Conservation (phyloP, 2,113 vertebrate species). For the Megalops atlanticus region DNA sequence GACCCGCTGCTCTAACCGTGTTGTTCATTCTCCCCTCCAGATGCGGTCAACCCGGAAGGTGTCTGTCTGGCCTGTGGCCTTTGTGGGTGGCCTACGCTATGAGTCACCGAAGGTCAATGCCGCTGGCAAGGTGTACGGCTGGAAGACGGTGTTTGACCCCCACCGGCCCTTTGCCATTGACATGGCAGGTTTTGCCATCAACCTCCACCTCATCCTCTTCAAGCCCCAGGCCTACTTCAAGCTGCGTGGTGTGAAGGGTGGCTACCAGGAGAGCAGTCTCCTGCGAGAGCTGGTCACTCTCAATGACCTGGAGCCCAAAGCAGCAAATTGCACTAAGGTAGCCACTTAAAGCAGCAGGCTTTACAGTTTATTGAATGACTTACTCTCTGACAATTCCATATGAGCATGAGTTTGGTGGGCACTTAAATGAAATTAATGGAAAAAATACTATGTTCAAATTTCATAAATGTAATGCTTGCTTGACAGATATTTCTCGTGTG, state of each 20-base stretch:
- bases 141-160: slow-evolving; percentile 96
- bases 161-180: slow-evolving; percentile 97
- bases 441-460: too few species aligned
- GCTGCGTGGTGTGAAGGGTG: slow-evolving; percentile 92
- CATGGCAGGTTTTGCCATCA: slow-evolving; percentile 97
- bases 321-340: slow-evolving; percentile 99
- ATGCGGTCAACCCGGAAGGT: slow-evolving; percentile 93
- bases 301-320: slow-evolving; percentile 94
- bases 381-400: too few species aligned
- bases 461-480: too few species aligned
- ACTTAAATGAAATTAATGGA: too few species aligned
- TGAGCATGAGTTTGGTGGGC: too few species aligned
- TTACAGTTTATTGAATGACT: too few species aligned
- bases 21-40: slow-evolving; percentile 55
- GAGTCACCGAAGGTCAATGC: slow-evolving; percentile 94
- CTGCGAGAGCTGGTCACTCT: slow-evolving; percentile 94
- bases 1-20: neutral
- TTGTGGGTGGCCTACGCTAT: slow-evolving; percentile 93
- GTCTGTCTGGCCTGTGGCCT: slow-evolving; percentile 96
- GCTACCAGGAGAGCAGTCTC: slow-evolving; percentile 97
- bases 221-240: slow-evolving; percentile 97
- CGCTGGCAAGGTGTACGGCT: slow-evolving; percentile 94
- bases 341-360: neutral
- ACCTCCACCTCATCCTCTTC: slow-evolving; percentile 91
- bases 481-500: too few species aligned